Base-by-base conservation (phyloP, 2,888 invertebrate genomes). In the Congeria kusceri region DNA sequence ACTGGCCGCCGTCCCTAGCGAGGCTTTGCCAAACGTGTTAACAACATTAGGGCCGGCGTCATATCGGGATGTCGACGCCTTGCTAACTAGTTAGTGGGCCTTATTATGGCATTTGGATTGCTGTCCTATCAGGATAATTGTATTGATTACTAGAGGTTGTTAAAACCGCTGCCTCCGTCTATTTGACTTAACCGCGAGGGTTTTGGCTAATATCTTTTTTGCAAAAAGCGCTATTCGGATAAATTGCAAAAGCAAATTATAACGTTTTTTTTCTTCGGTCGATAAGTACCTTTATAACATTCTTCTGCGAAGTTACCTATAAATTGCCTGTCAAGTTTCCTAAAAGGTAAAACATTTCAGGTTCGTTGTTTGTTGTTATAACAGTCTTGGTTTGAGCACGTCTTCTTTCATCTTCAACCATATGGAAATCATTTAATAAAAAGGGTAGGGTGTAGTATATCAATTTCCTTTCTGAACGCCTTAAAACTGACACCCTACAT, bases 91-190 rank as follows among this genome's bases (percentile, higher is more conserved):
- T 56, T 64, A 64, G 44, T 62, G 44, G 66, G 39, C 15, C 39
- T 70, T 70, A 77, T 71, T 77, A 71, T 39, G 66, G 77, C 56
- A 77, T 77, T 71, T 70, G 44, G 65, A 59, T 56, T 39, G 39
- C 28, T 27, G 61, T 28, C 62, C 70, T 70, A 77, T 71, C 77
- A 71, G 39, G n/a, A 66, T 77, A 66, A 77, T 77, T 77, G 70
- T 66, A 71, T 71, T 66, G 77, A 71, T 70, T 61, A 39, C 39
- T 39, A 39, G 39, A 9, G 15, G 11, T 39, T 39, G 39, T 3
- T 39, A 39, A 39, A 39, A 39, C 39, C 11, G 39, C 53, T 25
- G 56, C 23, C 46, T 23, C 28, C 7, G 13, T 47, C 20, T 29
- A 20, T 29, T 53, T 47, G 49, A n/a, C n/a, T n/a, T n/a, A n/a